Evolutionary conservation across 1,140 invertebrate species (phyloP).

Genomic region (Potamilus streckersoni): DNA sequence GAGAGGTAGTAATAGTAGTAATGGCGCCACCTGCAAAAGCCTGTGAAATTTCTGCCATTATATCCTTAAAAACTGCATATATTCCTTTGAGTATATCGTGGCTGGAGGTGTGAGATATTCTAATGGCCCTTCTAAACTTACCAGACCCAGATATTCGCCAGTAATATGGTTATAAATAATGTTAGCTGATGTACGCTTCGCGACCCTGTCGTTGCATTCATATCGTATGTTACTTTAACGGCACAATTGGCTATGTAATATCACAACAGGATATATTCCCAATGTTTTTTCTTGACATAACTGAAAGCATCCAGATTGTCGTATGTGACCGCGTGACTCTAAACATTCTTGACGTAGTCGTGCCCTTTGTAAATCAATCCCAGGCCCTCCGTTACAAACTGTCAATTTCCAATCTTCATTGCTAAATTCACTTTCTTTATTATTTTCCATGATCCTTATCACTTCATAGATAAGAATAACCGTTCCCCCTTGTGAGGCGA

Average conservation of each 20-base stretch:
- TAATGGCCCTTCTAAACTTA: slow-evolving; percentile 47
- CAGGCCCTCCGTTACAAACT: slow-evolving; percentile 54
- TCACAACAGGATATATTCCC: slow-evolving; percentile 48
- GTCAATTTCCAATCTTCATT: slow-evolving; percentile 27
- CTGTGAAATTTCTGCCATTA: slow-evolving; percentile 51
- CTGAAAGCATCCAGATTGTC: slow-evolving; percentile 49
- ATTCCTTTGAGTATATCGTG: slow-evolving; percentile 45
- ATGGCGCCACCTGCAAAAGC: slow-evolving; percentile 27
- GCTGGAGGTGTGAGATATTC: slow-evolving; percentile 57
- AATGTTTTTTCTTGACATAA: slow-evolving; percentile 46
- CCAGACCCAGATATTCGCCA: slow-evolving; percentile 57
- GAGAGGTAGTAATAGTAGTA: too few relatives aligned
- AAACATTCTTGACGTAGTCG: slow-evolving; percentile 55
- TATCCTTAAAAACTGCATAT: slow-evolving; percentile 45
- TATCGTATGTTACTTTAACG: slow-evolving; percentile 58
- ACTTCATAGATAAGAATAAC: slow-evolving; percentile 53
- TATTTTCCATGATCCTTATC: slow-evolving; percentile 11
- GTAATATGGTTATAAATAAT: slow-evolving; percentile 60
- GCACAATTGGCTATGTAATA: slow-evolving; percentile 56
- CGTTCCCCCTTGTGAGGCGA: slow-evolving; percentile 42
- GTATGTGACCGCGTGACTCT: slow-evolving; percentile 47
- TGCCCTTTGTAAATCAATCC: slow-evolving; percentile 55
- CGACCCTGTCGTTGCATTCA: slow-evolving; percentile 35
- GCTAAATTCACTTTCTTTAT: slow-evolving; percentile 16
- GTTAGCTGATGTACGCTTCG: slow-evolving; percentile 54